Conservation (phyloP, 2,113 vertebrate genomes). For the Paramisgurnus dabryanus region DNA sequence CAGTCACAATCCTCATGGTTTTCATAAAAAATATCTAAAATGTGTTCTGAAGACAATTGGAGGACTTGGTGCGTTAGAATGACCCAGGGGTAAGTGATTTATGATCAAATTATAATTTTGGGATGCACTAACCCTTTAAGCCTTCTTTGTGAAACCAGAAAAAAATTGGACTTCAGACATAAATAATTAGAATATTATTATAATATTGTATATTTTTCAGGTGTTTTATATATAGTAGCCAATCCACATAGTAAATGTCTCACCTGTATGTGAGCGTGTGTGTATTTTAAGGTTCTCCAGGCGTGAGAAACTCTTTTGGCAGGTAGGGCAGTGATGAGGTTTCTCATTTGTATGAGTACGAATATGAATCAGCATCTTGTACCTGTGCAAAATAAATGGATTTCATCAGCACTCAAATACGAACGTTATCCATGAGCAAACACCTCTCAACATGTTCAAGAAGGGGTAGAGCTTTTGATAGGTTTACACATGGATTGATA, state of each 20-base stretch:
- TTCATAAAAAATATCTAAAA: too few species aligned
- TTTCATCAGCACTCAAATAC: not conserved
- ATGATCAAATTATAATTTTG: too few species aligned
- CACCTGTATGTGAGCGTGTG: slow-evolving; percentile 95
- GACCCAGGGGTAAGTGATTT: too few species aligned
- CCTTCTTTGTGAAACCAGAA: too few species aligned
- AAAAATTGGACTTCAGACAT: too few species aligned
- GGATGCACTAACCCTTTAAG: too few species aligned
- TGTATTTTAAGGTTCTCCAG: slow-evolving; percentile 98
- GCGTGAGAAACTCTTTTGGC: slow-evolving; percentile 97
- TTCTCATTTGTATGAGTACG: slow-evolving; percentile 97
- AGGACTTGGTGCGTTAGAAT: too few species aligned
- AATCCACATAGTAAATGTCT: slow-evolving; percentile 46
- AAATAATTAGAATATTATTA: too few species aligned
- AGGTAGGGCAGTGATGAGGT: slow-evolving; percentile 93
- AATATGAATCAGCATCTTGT: slow-evolving; percentile 99
- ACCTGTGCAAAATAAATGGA: slow-evolving; percentile 70
- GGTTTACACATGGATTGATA: not conserved
- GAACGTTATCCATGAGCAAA: not conserved
- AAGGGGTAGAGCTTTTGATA: not conserved
- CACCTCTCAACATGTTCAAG: not conserved
- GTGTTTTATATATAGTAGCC: not conserved
- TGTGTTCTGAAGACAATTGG: too few species aligned
- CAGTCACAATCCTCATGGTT: too few species aligned
- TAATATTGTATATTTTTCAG: not conserved